Percentiles rank a stretch among this genome's conserved stretches.
Evolutionary conservation across 2,797 vertebrate species (phyloP).

Genomic region (Takifugu rubripes): DNA sequence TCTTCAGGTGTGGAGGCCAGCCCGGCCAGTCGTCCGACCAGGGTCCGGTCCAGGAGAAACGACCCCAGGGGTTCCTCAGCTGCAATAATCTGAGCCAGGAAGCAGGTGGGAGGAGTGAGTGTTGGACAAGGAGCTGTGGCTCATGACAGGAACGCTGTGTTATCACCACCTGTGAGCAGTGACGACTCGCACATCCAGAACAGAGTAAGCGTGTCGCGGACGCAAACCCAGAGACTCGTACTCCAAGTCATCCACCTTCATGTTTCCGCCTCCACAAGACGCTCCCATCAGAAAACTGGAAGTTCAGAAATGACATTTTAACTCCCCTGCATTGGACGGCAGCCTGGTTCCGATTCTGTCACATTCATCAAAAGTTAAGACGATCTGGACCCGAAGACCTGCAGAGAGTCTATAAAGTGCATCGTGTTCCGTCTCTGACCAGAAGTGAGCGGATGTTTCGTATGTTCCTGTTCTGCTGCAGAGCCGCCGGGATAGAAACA

Average conservation of each 20-base stretch:
- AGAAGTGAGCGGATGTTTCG: too few species aligned
- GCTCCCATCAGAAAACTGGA: slow-evolving; percentile 93
- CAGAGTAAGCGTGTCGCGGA: slow-evolving; percentile 88
- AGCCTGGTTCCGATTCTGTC: fast-evolving
- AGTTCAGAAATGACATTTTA: not conserved
- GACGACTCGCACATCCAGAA: slow-evolving; percentile 87
- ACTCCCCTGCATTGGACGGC: not conserved
- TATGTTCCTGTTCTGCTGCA: too few species aligned
- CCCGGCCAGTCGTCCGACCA: slow-evolving; percentile 88
- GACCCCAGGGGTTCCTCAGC: slow-evolving; percentile 92
- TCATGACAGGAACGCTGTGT: too few species aligned
- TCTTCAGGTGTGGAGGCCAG: slow-evolving; percentile 79
- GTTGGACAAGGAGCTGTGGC: too few species aligned
- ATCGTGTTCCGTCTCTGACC: too few species aligned
- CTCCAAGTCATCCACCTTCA: slow-evolving; percentile 88
- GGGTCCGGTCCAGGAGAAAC: slow-evolving; percentile 92
- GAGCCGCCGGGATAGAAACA: too few species aligned
- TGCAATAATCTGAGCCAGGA: slow-evolving; percentile 78
- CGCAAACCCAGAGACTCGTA: slow-evolving; percentile 90
- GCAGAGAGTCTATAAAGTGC: too few species aligned
- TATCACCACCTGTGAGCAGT: slow-evolving; percentile 81
- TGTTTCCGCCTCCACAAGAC: slow-evolving; percentile 92
- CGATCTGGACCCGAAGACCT: too few species aligned
- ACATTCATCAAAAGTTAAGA: too few species aligned
- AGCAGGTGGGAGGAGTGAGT: not conserved